phyloP scores from a whole-genome alignment of 2,113 vertebrate species.

The Rhinopomastus cyanomelas region DNA sequence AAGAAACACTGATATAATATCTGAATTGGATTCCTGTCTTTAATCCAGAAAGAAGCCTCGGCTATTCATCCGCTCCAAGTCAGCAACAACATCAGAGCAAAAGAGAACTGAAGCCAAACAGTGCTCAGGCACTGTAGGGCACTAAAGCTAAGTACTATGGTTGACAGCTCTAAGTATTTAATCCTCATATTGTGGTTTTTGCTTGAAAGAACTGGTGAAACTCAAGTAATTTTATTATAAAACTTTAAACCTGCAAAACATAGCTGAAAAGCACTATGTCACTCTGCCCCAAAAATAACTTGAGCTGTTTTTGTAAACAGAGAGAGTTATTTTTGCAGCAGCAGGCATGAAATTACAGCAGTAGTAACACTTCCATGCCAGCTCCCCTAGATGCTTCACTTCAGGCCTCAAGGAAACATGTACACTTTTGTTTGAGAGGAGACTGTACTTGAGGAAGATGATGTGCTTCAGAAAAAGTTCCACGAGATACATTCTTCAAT shows the following conservation, averaged over 20 bases:
- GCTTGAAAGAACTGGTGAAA: background rate
- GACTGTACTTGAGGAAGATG: background rate
- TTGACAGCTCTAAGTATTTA: background rate
- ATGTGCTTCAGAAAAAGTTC: background rate
- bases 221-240: background rate
- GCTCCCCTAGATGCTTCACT: background rate
- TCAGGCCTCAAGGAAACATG: background rate
- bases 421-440: background rate
- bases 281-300: conserved; percentile 37
- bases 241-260: background rate
- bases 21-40: background rate
- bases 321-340: conserved; percentile 48
- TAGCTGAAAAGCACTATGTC: conserved; percentile 22
- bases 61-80: background rate
- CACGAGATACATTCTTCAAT: background rate
- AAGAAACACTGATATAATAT: background rate
- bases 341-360: conserved; percentile 58
- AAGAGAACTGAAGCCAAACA: background rate
- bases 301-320: conserved; percentile 55
- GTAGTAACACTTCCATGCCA: conserved; percentile 34
- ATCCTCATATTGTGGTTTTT: background rate
- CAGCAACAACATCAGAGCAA: background rate
- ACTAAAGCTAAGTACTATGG: background rate
- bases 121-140: background rate
- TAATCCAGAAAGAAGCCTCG: background rate